Percentiles rank a stretch among this genome's conserved stretches.
phyloP scores from a whole-genome alignment of 2,113 vertebrate genomes.

The Ptychochromis oligacanthus region DNA sequence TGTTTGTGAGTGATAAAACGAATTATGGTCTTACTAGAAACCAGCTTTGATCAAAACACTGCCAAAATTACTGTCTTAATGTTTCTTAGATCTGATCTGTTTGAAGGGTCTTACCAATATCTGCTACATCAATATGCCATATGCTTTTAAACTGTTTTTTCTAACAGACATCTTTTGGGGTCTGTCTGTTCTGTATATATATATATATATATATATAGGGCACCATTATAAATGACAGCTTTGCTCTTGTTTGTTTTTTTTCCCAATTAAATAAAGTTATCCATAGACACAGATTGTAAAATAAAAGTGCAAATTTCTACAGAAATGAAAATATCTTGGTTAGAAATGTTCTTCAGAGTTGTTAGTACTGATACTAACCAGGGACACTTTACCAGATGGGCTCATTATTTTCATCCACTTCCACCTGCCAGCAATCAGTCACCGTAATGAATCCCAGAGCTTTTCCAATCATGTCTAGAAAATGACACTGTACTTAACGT shows the following conservation, averaged over 20 bases:
- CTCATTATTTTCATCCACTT: constrained; percentile 19
- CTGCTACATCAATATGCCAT: background rate
- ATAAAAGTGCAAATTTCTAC: background rate
- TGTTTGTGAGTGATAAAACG: constrained; percentile 5
- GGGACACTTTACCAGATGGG: constrained; percentile 13
- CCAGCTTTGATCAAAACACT: constrained; percentile 7
- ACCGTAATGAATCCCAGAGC: constrained; percentile 37
- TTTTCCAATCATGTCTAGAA: constrained; percentile 39
- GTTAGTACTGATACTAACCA: constrained; percentile 1
- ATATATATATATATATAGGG: too few relatives aligned
- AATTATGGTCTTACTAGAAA: constrained; percentile 14
- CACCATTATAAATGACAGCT: background rate
- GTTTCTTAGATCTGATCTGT: background rate
- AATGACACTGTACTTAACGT: constrained; percentile 40
- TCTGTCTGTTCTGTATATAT: too few relatives aligned
- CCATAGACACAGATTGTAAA: background rate
- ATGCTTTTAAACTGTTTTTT: background rate
- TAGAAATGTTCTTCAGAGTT: background rate
- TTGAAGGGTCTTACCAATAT: background rate
- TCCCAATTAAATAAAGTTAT: background rate
- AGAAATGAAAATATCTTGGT: background rate
- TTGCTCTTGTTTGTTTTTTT: background rate
- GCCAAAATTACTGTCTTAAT: background rate
- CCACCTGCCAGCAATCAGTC: constrained; percentile 50
- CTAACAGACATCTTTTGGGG: background rate